Evolutionary conservation across 2,113 vertebrate species (phyloP).

Genomic region (Eublepharis macularius): DNA sequence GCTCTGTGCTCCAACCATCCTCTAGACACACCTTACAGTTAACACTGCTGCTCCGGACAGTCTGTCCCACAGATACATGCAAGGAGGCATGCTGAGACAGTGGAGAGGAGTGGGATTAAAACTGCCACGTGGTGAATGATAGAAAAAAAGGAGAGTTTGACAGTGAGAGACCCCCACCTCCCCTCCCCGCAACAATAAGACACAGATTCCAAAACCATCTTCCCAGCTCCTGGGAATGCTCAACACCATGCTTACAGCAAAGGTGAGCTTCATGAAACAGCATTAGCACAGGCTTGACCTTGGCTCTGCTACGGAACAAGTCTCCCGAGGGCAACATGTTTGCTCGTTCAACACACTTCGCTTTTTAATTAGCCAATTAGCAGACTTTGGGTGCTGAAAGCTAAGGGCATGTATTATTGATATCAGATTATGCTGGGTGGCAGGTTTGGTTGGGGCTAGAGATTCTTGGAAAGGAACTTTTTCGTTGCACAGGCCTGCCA

Average conservation of each 20-base stretch:
- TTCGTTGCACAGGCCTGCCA: constrained; percentile 61
- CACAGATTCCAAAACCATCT: constrained; percentile 13
- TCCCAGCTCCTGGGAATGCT: constrained; percentile 14
- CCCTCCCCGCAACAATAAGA: rapidly evolving
- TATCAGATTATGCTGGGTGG: constrained; percentile 73
- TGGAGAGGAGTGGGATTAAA: neutral
- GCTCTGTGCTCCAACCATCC: neutral
- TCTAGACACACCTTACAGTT: no score
- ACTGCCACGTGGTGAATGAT: neutral
- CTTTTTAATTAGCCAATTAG: constrained; percentile 99
- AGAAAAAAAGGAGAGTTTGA: constrained; percentile 2
- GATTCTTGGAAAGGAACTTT: constrained; percentile 74
- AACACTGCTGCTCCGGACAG: neutral
- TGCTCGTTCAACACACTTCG: constrained; percentile 82
- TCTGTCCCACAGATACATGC: neutral
- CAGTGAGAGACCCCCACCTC: neutral
- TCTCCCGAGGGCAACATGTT: constrained; percentile 77
- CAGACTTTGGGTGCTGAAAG: constrained; percentile 79
- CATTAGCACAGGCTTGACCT: constrained; percentile 69
- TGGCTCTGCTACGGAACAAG: constrained; percentile 62
- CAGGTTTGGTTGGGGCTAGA: constrained; percentile 69
- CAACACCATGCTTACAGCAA: constrained; percentile 34
- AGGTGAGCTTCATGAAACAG: constrained; percentile 57
- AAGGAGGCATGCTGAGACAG: neutral
- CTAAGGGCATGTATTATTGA: constrained; percentile 94